phyloP scores from a whole-genome alignment of 2,113 vertebrate genomes.

The Drymodes brunneopygia region DNA sequence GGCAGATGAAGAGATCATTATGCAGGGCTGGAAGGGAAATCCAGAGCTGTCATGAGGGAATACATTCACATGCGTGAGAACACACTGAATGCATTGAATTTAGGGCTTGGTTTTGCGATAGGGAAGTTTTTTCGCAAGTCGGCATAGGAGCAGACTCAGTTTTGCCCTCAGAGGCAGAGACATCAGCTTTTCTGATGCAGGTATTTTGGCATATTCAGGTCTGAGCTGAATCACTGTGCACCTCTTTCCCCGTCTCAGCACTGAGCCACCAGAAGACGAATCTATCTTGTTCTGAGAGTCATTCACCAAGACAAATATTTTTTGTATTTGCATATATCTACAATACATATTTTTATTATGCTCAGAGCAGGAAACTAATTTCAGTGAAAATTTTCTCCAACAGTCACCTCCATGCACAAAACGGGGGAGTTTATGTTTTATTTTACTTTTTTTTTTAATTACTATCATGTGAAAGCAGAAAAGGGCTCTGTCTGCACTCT shows the following conservation, averaged over 20 bases:
- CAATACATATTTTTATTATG: background rate
- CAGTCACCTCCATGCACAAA: background rate
- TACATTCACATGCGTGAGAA: background rate
- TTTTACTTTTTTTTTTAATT: background rate
- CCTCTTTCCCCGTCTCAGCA: background rate
- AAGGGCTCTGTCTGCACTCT: background rate
- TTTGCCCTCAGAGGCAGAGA: background rate
- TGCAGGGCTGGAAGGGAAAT: constrained; percentile 6
- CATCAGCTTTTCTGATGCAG: background rate
- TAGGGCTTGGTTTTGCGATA: background rate
- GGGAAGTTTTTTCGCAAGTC: background rate
- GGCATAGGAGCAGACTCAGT: accelerated
- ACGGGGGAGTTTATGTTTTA: accelerated
- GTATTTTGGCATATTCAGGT: background rate
- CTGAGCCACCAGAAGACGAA: background rate
- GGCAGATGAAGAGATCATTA: constrained; percentile 63
- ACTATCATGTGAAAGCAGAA: background rate
- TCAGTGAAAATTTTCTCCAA: background rate
- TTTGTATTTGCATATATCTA: background rate
- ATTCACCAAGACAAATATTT: background rate
- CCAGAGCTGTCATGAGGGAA: background rate
- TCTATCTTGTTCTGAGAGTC: background rate
- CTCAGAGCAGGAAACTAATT: background rate
- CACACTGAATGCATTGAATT: background rate
- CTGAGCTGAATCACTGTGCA: background rate